A percentile compares a stretch with the other conserved stretches of the same genome.
These are phyloP conservation scores for Leptocoma aspasia DNA, from an alignment of 2,113 vertebrate species.

Conservation along the genomic window DNA sequence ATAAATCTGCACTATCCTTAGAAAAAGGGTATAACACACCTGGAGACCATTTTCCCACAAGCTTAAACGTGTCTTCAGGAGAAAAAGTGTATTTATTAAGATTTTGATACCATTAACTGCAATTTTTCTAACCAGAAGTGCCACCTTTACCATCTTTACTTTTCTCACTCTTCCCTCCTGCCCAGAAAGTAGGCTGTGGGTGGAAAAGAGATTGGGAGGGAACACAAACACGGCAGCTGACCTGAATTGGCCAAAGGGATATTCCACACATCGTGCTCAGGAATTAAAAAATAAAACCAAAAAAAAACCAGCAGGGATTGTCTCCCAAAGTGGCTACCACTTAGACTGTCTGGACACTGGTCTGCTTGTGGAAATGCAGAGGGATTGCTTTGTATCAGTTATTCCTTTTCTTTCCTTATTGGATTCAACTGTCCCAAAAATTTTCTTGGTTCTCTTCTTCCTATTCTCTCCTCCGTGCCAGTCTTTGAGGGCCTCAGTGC, in stretches of 20 bases:
- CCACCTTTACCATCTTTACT: not conserved
- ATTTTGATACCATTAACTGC: not conserved
- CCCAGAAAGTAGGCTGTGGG: not conserved
- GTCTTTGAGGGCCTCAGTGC: not conserved
- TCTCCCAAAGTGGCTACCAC: not conserved
- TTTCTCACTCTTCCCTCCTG: not conserved
- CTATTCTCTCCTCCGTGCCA: not conserved
- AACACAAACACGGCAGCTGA: fast-evolving
- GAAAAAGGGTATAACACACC: not conserved
- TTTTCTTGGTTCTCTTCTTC: not conserved
- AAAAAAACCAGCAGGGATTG: not conserved
- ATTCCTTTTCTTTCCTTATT: not conserved
- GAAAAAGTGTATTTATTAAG: not conserved
- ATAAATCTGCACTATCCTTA: not conserved
- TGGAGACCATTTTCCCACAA: not conserved
- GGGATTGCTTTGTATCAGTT: not conserved
- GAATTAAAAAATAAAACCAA: not conserved
- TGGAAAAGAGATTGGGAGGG: fast-evolving
- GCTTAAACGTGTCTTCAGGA: not conserved
- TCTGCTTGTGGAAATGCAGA: not conserved
- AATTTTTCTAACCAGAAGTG: not conserved
- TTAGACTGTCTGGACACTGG: not conserved
- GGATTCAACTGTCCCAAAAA: not conserved
- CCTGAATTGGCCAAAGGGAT: not conserved
- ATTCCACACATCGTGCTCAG: not conserved